phyloP scores from a whole-genome alignment of 2,797 vertebrate species.

The Clarias laeviceps region DNA sequence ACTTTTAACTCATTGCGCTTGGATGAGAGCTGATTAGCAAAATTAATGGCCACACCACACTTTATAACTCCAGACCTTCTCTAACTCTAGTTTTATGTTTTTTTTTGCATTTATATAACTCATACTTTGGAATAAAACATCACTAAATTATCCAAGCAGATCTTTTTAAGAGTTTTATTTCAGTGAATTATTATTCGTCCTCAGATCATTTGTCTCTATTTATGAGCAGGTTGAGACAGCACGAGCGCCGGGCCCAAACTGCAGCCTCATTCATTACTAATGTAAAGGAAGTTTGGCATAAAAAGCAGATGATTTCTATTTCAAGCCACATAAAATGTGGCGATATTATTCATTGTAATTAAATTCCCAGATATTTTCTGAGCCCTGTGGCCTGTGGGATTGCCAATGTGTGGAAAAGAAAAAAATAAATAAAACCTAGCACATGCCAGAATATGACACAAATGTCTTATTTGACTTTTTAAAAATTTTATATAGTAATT shows the following conservation, averaged over 20 bases:
- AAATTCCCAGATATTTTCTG: background rate
- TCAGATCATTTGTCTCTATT: background rate
- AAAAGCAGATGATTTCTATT: constrained; percentile 4
- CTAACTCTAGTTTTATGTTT: background rate
- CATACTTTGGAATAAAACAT: background rate
- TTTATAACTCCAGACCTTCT: background rate
- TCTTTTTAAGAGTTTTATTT: background rate
- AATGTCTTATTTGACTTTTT: background rate
- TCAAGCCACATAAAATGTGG: background rate
- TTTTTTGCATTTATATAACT: background rate
- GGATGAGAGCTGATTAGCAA: background rate
- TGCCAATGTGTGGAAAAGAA: too few relatives aligned
- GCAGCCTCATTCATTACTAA: background rate
- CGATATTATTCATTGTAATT: background rate
- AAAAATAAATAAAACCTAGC: background rate
- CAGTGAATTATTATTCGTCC: background rate
- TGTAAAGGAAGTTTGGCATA: background rate
- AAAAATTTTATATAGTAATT: background rate
- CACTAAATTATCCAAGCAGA: background rate
- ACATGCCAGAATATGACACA: too few relatives aligned
- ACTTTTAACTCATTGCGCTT: background rate
- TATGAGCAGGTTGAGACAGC: background rate
- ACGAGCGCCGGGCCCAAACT: background rate
- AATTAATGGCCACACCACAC: background rate
- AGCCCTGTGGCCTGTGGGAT: background rate